phyloP scores from a whole-genome alignment of 1,140 invertebrate genomes.

The Listronotus bonariensis region DNA sequence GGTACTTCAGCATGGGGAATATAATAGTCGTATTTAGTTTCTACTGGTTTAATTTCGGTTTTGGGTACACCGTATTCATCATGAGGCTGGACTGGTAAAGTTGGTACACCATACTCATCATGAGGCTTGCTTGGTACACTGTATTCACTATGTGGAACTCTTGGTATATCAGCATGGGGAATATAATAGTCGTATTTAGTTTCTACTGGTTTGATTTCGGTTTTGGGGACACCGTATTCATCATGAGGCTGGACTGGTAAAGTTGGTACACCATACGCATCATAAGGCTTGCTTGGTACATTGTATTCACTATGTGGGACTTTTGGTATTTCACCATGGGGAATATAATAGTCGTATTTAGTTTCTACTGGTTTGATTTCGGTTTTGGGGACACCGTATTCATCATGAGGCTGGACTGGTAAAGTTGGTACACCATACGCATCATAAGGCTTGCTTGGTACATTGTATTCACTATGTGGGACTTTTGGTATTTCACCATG shows the following conservation, averaged over 20 bases:
- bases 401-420: conserved; percentile 18
- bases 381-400: conserved; percentile 20
- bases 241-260: conserved; percentile 18
- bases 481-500: background rate
- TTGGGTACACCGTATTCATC: conserved; percentile 19
- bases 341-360: conserved; percentile 10
- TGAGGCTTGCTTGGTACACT: background rate
- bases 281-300: background rate
- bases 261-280: conserved; percentile 20
- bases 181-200: conserved; percentile 8
- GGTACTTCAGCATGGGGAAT: conserved; percentile 9
- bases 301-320: conserved; percentile 1
- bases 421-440: conserved; percentile 20
- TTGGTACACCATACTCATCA: conserved; percentile 14
- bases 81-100: background rate
- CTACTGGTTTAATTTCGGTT: background rate
- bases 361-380: background rate
- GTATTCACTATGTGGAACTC: conserved; percentile 1
- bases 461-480: background rate
- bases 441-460: background rate
- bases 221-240: conserved; percentile 21
- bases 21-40: conserved; percentile 11
- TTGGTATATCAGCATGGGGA: conserved; percentile 5
- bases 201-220: background rate
- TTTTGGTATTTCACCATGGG: conserved; percentile 4